Conservation (phyloP, 2,888 invertebrate species). For the Mythimna impura region DNA sequence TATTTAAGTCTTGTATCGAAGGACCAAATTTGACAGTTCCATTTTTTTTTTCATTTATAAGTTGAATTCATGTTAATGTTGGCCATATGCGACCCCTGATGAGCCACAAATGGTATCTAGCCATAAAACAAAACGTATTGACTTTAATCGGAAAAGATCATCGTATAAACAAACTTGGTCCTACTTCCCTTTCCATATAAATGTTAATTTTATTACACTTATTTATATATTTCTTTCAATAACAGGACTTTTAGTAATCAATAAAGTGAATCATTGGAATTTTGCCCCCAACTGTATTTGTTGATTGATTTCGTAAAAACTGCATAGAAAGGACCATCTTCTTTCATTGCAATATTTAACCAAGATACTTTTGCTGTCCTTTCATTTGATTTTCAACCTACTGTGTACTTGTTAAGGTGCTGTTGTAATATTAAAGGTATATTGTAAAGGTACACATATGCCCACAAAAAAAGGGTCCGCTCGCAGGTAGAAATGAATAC, state of each 20-base stretch:
- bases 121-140: constrained; percentile 14
- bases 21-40: constrained; percentile 4
- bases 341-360: constrained; percentile 62
- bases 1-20: neutral
- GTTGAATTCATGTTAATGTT: constrained; percentile 9
- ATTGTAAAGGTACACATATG: constrained; percentile 69
- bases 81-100: constrained; percentile 17
- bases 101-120: neutral
- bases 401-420: constrained; percentile 57
- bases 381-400: constrained; percentile 64
- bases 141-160: constrained; percentile 9
- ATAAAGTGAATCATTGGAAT: constrained; percentile 63
- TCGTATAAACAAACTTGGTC: constrained; percentile 13
- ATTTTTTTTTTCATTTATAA: neutral
- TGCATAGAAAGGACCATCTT: constrained; percentile 68
- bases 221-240: constrained; percentile 39
- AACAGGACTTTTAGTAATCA: constrained; percentile 51
- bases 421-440: constrained; percentile 19
- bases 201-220: constrained; percentile 53
- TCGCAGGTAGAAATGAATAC: constrained; percentile 87
- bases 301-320: constrained; percentile 70
- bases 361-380: constrained; percentile 21
- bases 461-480: constrained; percentile 82
- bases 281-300: constrained; percentile 54
- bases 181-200: constrained; percentile 33